Evolutionary conservation across 2,113 vertebrate genomes (phyloP), one percentile per base, ranked within the genome.

Genomic region (Brachyhypopomus occidentalis): DNA sequence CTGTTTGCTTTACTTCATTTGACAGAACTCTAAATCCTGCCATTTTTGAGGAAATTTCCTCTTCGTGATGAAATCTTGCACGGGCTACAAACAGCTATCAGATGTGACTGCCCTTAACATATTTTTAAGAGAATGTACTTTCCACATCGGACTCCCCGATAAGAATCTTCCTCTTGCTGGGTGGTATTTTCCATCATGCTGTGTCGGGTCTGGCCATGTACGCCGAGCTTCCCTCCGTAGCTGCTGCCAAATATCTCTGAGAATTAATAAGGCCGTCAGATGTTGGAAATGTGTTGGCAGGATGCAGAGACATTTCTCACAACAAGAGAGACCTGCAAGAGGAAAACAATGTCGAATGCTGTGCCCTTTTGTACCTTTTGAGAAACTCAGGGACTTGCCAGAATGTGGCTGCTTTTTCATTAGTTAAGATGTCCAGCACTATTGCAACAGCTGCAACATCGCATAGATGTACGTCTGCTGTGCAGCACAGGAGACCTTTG

Each of bases 141-240:
- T 75, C 72, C 84, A 75, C 74, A 59, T 75, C 36, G 74, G 70
- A 70, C 67, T 77, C 14, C 23, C 4, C 34, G 56, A 72, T 70
- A 63, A 63, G 79, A 63, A 69, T 69, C 60, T 71, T 30, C 58
- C 66, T 30, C 66, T 77, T 74, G 58, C 30, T 66, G 27, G 12
- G 38, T 79, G 75, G 64, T 78, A 83, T 79, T 85, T 87, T 87
- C 69, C 77, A 52, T 73, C 16, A 41, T 62, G 72, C 70, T 67
- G 14, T 81, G 73, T 45, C 22, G 63, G 62, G 30, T 69, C 56
- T 56, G 59, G 73, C 52, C 73, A 5, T 38, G 19, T 4, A 36
- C 34, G 22, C 66, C 70, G 70, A 55, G 41, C 69, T 74, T 60
- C 30, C 59, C 38, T 56, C n/a, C 69, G 23, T 0, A 72, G 27